Conservation (phyloP, 2,113 vertebrate species). For the Poecile atricapillus region DNA sequence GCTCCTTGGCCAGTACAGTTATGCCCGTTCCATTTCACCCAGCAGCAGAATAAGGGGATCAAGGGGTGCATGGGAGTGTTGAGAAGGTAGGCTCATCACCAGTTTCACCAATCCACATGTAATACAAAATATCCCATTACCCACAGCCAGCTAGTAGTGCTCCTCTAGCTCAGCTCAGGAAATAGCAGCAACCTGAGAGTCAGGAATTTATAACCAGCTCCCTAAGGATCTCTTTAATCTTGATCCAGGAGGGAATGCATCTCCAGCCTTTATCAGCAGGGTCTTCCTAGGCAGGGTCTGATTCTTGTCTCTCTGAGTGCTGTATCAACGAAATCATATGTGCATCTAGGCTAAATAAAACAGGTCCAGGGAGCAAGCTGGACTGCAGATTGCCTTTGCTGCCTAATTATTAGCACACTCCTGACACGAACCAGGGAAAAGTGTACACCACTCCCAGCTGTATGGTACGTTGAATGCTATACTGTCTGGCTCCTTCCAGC, state of each 20-base stretch:
- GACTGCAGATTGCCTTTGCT: constrained; percentile 35
- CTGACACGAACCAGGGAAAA: background rate
- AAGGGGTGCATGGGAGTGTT: background rate
- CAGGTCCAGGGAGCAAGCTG: constrained; percentile 35
- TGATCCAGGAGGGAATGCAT: constrained; percentile 45
- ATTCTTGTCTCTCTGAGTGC: constrained; percentile 26
- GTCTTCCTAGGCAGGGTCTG: constrained; percentile 30
- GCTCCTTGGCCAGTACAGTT: background rate
- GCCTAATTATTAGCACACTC: constrained; percentile 29
- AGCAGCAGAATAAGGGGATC: background rate
- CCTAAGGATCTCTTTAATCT: constrained; percentile 51
- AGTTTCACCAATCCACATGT: background rate
- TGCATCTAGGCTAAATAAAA: constrained; percentile 8
- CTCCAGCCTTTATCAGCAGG: constrained; percentile 48
- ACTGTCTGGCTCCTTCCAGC: background rate
- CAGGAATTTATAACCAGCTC: constrained; percentile 53
- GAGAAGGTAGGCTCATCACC: background rate
- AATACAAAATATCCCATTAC: background rate
- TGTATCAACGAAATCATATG: constrained; percentile 10
- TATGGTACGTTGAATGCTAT: accelerated
- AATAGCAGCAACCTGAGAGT: constrained; percentile 50
- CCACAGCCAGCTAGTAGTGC: background rate
- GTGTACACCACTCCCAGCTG: background rate
- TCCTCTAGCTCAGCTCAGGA: constrained; percentile 31
- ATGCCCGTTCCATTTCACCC: background rate